Evolutionary conservation across 2,888 invertebrate genomes (phyloP), one percentile per base, ranked within the genome.

Genomic region (Rotaria socialis): DNA sequence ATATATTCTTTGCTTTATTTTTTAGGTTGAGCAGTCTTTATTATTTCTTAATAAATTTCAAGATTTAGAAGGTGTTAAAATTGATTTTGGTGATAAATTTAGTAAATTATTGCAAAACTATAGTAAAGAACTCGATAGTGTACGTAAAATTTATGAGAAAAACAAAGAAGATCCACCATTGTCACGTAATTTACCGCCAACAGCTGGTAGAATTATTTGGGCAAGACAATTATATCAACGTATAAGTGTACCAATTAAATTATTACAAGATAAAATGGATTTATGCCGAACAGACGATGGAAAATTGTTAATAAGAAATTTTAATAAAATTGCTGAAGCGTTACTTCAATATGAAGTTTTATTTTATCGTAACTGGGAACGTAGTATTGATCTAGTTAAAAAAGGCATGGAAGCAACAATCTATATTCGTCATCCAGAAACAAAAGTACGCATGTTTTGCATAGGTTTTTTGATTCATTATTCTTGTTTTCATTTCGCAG

Each of bases 131-230:
- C 94, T 96, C 2, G 96, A 96, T 89, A 93, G 95, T 88, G 95
- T 95, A 85, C 88, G 90, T 11, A 91, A 90, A 87, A 93, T 96
- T 90, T 97, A 96, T 90, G 95, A 95, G 89, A 94, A 94, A 89
- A 95, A 95, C 90, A 94, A 94, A 88, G 95, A 95, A 88, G 95
- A 96, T 90, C 96, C 96, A 0, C 95, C 96, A 0, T 92, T 96
- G 80, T 94, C 96, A 0, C 93, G 95, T 88, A 95, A 96, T 91
- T 94, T 95, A 90, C 96, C 97, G 6, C 96, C 96, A 0, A 94
- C 96, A 47, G 95, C 96, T 87, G 97, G 96, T 91, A 91, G 91
- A 88, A 91, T 91, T 47, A 89, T 94, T 90, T 96, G 96, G 96
- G 94, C 94, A 11, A 93, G 95, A 35, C 95, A 95, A 75, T 92